phyloP scores from a whole-genome alignment of 2,888 invertebrate genomes.

The Trissonchulus latispiculum region DNA sequence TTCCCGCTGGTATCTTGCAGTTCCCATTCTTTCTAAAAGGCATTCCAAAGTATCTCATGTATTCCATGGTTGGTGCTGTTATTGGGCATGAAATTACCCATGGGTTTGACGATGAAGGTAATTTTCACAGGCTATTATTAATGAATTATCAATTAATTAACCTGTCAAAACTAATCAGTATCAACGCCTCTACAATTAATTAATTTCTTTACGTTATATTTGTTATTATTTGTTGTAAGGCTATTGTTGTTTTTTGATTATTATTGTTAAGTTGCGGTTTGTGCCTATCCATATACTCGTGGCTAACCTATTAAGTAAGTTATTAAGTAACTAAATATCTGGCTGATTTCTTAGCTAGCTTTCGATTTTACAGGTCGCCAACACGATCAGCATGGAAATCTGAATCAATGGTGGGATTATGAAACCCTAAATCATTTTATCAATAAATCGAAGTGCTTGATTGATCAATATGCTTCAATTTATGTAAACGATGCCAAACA shows the following conservation, averaged over 20 bases:
- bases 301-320: not conserved
- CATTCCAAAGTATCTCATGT: slow-evolving; percentile 55
- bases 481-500: slow-evolving; percentile 50
- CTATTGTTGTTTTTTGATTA: no score
- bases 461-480: slow-evolving; percentile 72
- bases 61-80: slow-evolving; percentile 45
- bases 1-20: slow-evolving; percentile 42
- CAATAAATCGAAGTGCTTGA: slow-evolving; percentile 71
- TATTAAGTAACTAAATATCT: not conserved
- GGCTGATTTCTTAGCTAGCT: not conserved
- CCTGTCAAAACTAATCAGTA: no score
- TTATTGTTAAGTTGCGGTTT: no score
- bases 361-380: slow-evolving; percentile 72
- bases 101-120: slow-evolving; percentile 55
- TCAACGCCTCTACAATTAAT: no score
- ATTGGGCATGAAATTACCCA: slow-evolving; percentile 44
- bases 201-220: no score
- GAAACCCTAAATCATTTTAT: slow-evolving; percentile 78
- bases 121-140: slow-evolving; percentile 5
- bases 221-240: no score
- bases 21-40: slow-evolving; percentile 38
- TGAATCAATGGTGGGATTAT: slow-evolving; percentile 96
- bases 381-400: slow-evolving; percentile 86
- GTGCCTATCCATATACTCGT: not conserved
- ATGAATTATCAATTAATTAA: not conserved